These are phyloP conservation scores for Spongilla lacustris DNA, from an alignment of 37 sponge, comb jelly and placozoan species.

Conservation along the genomic window DNA sequence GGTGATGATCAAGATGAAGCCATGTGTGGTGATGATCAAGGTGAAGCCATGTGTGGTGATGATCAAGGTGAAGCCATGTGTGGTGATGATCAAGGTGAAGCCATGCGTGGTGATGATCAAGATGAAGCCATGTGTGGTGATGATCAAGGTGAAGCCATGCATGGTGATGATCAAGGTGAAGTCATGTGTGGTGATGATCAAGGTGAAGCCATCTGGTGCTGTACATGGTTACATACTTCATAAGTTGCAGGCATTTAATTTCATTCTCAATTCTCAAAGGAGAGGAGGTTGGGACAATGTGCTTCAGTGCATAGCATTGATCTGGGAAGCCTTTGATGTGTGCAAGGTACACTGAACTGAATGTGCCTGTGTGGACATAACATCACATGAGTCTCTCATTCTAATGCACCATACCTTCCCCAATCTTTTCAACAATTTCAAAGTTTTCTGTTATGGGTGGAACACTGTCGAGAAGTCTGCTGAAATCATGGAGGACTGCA, in stretches of 20 bases:
- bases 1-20: neutral
- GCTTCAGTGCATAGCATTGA: constrained; percentile 84
- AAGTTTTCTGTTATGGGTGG: constrained; percentile 58
- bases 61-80: neutral
- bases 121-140: neutral
- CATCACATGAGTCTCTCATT: neutral
- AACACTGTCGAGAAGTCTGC: constrained; percentile 37
- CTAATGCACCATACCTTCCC: constrained; percentile 58
- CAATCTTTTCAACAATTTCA: constrained; percentile 72
- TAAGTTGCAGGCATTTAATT: constrained; percentile 72
- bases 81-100: neutral
- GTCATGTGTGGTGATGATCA: neutral
- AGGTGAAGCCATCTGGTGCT: neutral
- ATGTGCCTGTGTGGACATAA: constrained; percentile 73
- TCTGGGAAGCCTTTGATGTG: constrained; percentile 31
- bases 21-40: neutral
- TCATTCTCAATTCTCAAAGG: constrained; percentile 89
- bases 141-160: neutral
- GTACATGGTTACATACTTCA: constrained; percentile 72
- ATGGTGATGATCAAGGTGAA: neutral
- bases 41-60: neutral
- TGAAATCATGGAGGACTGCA: neutral
- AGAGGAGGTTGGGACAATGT: constrained; percentile 90
- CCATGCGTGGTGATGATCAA: neutral
- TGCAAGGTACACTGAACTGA: constrained; percentile 89